Evolutionary conservation across 2,888 invertebrate genomes (phyloP), one percentile per base, ranked within the genome.

Genomic region (Tillus elongatus): DNA sequence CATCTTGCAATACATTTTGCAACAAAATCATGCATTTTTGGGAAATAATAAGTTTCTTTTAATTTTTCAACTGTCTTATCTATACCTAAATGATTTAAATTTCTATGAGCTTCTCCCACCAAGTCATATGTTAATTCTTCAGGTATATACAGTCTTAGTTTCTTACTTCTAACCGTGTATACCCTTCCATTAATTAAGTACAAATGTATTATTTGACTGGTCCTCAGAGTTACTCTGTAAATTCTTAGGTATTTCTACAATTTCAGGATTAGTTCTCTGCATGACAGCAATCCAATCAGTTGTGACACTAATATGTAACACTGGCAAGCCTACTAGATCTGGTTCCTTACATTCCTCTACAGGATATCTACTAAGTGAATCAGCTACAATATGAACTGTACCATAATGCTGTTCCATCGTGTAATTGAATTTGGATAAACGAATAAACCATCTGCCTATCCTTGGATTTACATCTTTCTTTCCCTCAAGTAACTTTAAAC

Each of bases 31-130:
- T 35, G 27, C 46, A 47, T 44, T 30, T 39, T 33, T 10, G 44
- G 42, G 29, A 47, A 49, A 33, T 43, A 49, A 33, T 44, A 45
- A n/a, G 26, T 40, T 32, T 42, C 39, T 13, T 40, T 44, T 3
- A 44, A 4, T 11, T 30, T 40, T 2, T 15, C 26, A 9, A 41
- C 13, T 1, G 45, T 44, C 26, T 45, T 47, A 24, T 49, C 42
- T 4, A 45, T 38, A 1, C 44, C 45, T 12, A 49, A 15, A 35
- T 47, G 42, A 16, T 27, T 40, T 4, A 38, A 14, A 6, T 33
- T 29, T 9, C 30, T 15, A 28, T 45, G 47, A 1, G 40, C 29
- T 4, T 36, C 16, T 8, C 42, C 24, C n/a, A 45, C 35, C 3
- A 42, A 16, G 10, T 41, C 37, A 14, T 24, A 15, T 11, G 43